A percentile compares a stretch with the other conserved stretches of the same genome.
Evolutionary conservation across 1,140 invertebrate species (phyloP).

Genomic region (Helicoverpa armigera): DNA sequence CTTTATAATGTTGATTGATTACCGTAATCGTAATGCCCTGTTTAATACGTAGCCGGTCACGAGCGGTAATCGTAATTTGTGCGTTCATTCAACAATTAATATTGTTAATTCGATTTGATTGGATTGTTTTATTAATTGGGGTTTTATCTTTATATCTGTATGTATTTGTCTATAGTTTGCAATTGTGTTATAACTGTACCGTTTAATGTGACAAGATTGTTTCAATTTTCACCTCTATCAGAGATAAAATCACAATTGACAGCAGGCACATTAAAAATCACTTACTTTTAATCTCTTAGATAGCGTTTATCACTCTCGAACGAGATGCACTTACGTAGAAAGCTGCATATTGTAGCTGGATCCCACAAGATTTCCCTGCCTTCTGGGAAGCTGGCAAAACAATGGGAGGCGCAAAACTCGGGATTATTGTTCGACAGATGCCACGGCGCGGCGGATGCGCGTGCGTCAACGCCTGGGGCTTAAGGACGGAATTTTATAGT

Average conservation of each 20-base stretch:
- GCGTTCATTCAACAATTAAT: conserved; percentile 19
- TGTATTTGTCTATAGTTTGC: no score
- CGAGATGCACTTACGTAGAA: conserved; percentile 37
- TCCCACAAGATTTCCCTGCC: conserved; percentile 43
- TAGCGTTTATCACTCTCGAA: conserved; percentile 34
- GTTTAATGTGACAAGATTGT: neutral
- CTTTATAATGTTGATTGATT: conserved; percentile 39
- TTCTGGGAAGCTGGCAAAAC: conserved; percentile 45
- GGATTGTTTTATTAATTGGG: neutral
- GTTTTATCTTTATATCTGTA: neutral
- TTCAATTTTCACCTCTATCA: neutral
- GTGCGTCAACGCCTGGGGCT: conserved; percentile 26
- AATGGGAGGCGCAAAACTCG: conserved; percentile 46
- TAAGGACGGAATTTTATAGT: conserved; percentile 5
- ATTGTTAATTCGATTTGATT: conserved; percentile 26
- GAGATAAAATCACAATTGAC: neutral
- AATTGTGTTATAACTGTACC: neutral
- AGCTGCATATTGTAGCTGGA: conserved; percentile 41
- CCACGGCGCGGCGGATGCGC: conserved; percentile 46
- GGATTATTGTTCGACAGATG: conserved; percentile 51
- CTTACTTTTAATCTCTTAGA: conserved; percentile 34
- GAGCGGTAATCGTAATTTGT: conserved; percentile 13
- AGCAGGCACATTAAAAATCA: neutral
- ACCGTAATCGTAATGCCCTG: conserved; percentile 21
- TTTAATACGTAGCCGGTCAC: neutral